phyloP scores from a whole-genome alignment of 2,797 vertebrate genomes.

The Hypotaenidia okinawae region DNA sequence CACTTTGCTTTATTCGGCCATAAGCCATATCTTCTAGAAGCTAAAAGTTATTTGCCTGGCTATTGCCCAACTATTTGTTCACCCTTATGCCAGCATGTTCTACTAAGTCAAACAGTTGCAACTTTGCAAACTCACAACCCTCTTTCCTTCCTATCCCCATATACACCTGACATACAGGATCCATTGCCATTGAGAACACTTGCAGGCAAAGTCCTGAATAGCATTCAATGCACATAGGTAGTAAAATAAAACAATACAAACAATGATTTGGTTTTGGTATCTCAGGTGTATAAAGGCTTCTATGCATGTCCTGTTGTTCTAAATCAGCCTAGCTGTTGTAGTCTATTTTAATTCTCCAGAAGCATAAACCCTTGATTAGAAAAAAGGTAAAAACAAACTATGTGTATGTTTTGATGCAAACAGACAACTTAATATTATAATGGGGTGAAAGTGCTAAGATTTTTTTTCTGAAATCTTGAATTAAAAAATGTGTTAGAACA shows the following conservation, averaged over 20 bases:
- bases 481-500: background rate
- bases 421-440: background rate
- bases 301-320: background rate
- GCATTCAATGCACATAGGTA: fast-evolving
- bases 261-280: background rate
- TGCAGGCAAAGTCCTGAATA: background rate
- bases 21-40: background rate
- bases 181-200: background rate
- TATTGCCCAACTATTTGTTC: background rate
- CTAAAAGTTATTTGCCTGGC: background rate
- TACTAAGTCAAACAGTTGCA: background rate
- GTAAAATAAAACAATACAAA: background rate
- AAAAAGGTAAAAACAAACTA: fast-evolving
- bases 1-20: background rate
- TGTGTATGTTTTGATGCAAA: background rate
- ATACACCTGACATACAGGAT: background rate
- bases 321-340: background rate
- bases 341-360: background rate
- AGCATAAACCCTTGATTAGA: background rate
- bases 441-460: background rate
- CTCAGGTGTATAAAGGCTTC: background rate
- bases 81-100: background rate
- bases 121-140: background rate
- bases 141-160: fast-evolving
- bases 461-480: background rate